Percentiles rank a stretch among this genome's conserved stretches.
Evolutionary conservation across 2,113 vertebrate species (phyloP).

Genomic region (Chionomys nivalis): DNA sequence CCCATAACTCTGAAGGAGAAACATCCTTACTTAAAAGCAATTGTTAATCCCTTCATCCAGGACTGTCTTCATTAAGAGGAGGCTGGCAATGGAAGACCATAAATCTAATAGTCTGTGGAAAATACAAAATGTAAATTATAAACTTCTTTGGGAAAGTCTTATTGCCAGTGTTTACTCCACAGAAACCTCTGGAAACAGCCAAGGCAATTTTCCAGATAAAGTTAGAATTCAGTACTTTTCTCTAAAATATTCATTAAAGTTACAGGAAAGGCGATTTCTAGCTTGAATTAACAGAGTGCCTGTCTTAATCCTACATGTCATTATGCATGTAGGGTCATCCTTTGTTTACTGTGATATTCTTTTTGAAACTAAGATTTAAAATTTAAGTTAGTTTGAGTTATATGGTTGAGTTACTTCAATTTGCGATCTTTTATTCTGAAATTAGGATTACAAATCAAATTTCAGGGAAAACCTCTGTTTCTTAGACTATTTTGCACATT

Average conservation of each 20-base stretch:
- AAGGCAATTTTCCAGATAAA: conserved; percentile 58
- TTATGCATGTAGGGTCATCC: conserved; percentile 64
- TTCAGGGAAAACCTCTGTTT: conserved; percentile 49
- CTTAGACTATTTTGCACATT: conserved; percentile 16
- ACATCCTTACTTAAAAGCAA: conserved; percentile 38
- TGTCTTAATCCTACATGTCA: conserved; percentile 70
- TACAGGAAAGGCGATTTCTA: conserved; percentile 67
- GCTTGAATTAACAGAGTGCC: conserved; percentile 65
- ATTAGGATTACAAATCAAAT: conserved; percentile 64
- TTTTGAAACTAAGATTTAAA: conserved; percentile 70
- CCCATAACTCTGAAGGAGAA: not conserved
- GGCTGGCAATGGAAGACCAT: conserved; percentile 19
- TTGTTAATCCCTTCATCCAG: not conserved
- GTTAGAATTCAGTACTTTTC: conserved; percentile 54
- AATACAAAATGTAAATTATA: conserved; percentile 64
- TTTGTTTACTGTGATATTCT: conserved; percentile 70
- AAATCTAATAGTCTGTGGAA: conserved; percentile 51
- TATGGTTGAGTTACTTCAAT: conserved; percentile 71
- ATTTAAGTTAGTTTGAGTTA: conserved; percentile 73
- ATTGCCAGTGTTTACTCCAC: conserved; percentile 25
- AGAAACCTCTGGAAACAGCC: conserved; percentile 35
- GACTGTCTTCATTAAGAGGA: conserved; percentile 56
- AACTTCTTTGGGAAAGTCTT: conserved; percentile 62
- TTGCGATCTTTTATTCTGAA: conserved; percentile 63
- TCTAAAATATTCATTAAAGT: conserved; percentile 74